A percentile compares a stretch with the other conserved stretches of the same genome.
Conservation (phyloP, 1,140 invertebrate species). For the Aphelinus atriplicis region DNA sequence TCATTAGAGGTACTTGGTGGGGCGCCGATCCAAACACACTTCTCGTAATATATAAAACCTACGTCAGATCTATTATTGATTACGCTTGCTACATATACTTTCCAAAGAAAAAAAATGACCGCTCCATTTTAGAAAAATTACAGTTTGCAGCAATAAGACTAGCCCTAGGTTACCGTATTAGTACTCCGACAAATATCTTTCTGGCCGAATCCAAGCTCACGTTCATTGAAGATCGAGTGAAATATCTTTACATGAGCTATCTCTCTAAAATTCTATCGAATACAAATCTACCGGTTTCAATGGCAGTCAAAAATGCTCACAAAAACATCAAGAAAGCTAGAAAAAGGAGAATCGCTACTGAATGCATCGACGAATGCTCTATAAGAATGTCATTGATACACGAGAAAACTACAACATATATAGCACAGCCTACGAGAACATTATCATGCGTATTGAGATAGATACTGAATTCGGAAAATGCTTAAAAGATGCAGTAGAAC, state of each 20-base stretch:
- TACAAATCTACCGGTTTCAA: too few species aligned
- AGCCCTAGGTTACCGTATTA: slow-evolving; percentile 33
- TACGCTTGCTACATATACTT: slow-evolving; percentile 30
- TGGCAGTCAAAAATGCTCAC: too few species aligned
- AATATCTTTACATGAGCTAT: not conserved
- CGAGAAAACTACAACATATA: too few species aligned
- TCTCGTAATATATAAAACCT: slow-evolving; percentile 29
- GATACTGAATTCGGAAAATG: not conserved
- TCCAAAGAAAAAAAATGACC: not conserved
- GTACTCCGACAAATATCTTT: slow-evolving; percentile 35
- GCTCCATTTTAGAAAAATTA: slow-evolving; percentile 12
- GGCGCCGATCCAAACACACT: slow-evolving; percentile 22
- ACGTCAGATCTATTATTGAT: slow-evolving; percentile 33
- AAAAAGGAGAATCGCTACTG: too few species aligned
- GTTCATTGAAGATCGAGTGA: not conserved
- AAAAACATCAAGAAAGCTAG: too few species aligned
- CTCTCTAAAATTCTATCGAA: not conserved
- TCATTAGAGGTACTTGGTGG: slow-evolving; percentile 12
- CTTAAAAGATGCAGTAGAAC: not conserved
- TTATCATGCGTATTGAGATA: not conserved
- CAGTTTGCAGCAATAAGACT: slow-evolving; percentile 33
- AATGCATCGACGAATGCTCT: too few species aligned
- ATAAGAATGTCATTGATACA: too few species aligned
- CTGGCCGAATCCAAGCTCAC: slow-evolving; percentile 31
- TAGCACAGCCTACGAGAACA: too few species aligned